Conservation (phyloP, 2,797 vertebrate genomes). For the Chrosomus eos region DNA sequence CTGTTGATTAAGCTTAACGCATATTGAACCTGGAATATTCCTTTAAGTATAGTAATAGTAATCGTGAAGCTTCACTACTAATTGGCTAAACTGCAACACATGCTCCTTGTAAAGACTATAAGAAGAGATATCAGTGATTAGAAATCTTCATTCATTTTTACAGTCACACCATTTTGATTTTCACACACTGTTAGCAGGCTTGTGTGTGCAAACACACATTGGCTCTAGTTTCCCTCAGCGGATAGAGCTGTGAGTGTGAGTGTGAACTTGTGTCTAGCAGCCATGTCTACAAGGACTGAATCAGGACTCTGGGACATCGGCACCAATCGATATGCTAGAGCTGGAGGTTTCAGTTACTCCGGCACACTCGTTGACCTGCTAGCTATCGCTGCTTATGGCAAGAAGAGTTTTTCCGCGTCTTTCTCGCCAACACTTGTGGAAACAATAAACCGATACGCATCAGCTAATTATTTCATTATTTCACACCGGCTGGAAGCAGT, state of each 20-base stretch:
- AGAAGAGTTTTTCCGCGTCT: not conserved
- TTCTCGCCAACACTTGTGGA: not conserved
- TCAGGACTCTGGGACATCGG: not conserved
- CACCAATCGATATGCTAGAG: not conserved
- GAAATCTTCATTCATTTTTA: constrained; percentile 1
- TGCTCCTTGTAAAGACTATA: not conserved
- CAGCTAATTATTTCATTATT: not conserved
- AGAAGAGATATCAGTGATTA: not conserved
- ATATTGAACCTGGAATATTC: not conserved
- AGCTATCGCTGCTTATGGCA: not conserved
- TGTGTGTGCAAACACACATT: constrained; percentile 11
- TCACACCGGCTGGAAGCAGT: not conserved
- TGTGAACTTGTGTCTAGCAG: constrained; percentile 15
- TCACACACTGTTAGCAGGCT: constrained; percentile 1
- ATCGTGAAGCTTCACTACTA: not conserved
- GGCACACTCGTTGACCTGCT: not conserved
- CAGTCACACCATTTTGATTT: not conserved
- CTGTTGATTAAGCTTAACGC: not conserved
- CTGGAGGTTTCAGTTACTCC: constrained; percentile 5
- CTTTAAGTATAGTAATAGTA: not conserved
- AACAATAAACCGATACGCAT: not conserved
- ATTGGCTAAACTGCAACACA: not conserved
- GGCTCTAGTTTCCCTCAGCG: not conserved
- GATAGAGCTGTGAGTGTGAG: not conserved
- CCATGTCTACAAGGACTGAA: not conserved